Evolutionary conservation across 2,888 invertebrate genomes (phyloP), one percentile per base, ranked within the genome.

Genomic region (Alloscopus bannaensis): DNA sequence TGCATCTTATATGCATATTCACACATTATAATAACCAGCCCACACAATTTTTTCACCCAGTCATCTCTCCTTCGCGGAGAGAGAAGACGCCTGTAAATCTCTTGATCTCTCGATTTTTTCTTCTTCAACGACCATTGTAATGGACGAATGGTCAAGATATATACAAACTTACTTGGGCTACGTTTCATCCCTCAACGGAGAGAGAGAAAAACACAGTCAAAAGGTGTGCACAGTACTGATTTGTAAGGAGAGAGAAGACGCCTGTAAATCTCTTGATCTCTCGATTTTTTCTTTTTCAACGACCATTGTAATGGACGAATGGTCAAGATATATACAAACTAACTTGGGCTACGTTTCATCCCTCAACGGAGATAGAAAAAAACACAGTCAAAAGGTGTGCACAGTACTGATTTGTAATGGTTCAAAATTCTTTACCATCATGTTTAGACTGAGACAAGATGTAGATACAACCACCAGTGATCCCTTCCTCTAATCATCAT

Each of bases 41-140:
- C 59, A 73, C 73, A 66, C 73, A 66, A 47, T 65, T 59, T 47
- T 72, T 73, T 73, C 66, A 73, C 73, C 73, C 65, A 65, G 73
- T 73, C 73, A 72, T 72, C 72, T 72, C 64, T 72, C 64, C 72
- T 50, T 52, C 72, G 64, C 42, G n/a, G n/a, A n/a, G n/a, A n/a
- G n/a, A n/a, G n/a, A 28, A 55, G 72, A 72, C 72, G 72, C 64
- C 72, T 72, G 55, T 55, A 72, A 72, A 64, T 72, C 72, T 72
- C 62, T 64, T 64, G 52, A 64, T 72, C 72, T 72, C 60, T 71
- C 47, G 31, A 50, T 71, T 71, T n/a, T n/a, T n/a, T n/a, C n/a
- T n/a, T n/a, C n/a, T n/a, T 71, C 42, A 31, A 70, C 71, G 59
- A 69, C 45, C 71, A 71, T 60, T 62, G 52, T 62, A 50, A 50